Conservation (phyloP, 2,113 vertebrate species). For the Thalassarche chlororhynchos region DNA sequence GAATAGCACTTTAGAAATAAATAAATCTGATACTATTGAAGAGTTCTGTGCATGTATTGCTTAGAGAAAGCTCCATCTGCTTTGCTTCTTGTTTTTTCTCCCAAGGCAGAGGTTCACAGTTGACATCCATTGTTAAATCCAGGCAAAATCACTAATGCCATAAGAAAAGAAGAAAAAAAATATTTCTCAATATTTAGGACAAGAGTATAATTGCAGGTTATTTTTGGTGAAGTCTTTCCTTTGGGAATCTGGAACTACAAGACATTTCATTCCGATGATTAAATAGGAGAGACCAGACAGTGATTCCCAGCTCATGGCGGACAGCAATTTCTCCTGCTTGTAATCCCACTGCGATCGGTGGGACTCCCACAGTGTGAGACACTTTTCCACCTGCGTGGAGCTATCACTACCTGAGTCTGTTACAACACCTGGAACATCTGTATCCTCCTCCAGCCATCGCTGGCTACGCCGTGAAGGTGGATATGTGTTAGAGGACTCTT, state of each 20-base stretch:
- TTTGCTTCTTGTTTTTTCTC: neutral
- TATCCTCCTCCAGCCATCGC: neutral
- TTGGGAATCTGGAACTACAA: neutral
- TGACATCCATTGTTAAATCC: neutral
- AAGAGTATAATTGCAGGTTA: neutral
- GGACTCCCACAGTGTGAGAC: neutral
- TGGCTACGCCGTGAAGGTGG: neutral
- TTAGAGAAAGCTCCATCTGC: neutral
- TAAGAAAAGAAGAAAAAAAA: neutral
- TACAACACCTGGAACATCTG: neutral
- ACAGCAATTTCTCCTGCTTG: neutral
- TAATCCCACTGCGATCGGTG: neutral
- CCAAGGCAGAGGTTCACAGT: neutral
- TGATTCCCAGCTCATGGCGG: neutral
- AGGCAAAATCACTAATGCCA: neutral
- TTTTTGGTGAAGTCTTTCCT: neutral
- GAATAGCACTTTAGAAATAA: neutral
- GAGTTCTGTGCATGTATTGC: neutral
- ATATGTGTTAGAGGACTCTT: neutral
- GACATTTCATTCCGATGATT: neutral
- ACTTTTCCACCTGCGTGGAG: neutral
- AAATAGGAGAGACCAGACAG: neutral
- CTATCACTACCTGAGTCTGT: neutral
- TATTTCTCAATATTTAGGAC: neutral
- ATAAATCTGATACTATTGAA: neutral